Evolutionary conservation across 2,797 vertebrate genomes (phyloP).

Genomic region (Anolis apletophallus): DNA sequence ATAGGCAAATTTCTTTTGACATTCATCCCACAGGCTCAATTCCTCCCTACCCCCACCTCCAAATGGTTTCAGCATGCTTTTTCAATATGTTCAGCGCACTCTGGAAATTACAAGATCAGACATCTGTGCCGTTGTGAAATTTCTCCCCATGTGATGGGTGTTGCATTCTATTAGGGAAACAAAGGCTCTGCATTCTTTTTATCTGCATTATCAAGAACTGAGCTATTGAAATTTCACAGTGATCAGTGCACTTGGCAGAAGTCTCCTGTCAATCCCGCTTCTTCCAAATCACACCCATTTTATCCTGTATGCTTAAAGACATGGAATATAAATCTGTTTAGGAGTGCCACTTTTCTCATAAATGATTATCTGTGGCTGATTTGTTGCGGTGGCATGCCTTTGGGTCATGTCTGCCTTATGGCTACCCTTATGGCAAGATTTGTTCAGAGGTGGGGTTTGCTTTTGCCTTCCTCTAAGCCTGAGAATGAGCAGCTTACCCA

Average conservation of each 20-base stretch:
- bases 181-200: conserved; percentile 60
- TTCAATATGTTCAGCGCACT: conserved; percentile 39
- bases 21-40: conserved; percentile 29
- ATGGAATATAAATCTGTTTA: conserved; percentile 47
- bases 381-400: no score
- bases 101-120: conserved; percentile 48
- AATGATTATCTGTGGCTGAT: conserved; percentile 39
- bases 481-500: no score
- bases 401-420: no score
- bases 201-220: conserved; percentile 33
- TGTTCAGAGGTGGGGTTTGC: no score
- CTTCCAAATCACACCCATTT: conserved; percentile 60
- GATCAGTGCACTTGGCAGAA: not conserved
- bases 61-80: conserved; percentile 34
- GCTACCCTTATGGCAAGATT: no score
- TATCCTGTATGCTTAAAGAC: conserved; percentile 69
- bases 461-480: no score
- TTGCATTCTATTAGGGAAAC: conserved; percentile 64
- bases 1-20: conserved; percentile 41
- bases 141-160: conserved; percentile 25
- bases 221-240: conserved; percentile 37
- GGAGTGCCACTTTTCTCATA: conserved; percentile 47
- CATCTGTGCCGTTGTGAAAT: conserved; percentile 17
- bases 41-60: conserved; percentile 2
- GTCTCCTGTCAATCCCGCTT: conserved; percentile 62